A percentile compares a stretch with the other conserved stretches of the same genome.
phyloP scores from a whole-genome alignment of 2,113 vertebrate genomes.

The Etia nguti region DNA sequence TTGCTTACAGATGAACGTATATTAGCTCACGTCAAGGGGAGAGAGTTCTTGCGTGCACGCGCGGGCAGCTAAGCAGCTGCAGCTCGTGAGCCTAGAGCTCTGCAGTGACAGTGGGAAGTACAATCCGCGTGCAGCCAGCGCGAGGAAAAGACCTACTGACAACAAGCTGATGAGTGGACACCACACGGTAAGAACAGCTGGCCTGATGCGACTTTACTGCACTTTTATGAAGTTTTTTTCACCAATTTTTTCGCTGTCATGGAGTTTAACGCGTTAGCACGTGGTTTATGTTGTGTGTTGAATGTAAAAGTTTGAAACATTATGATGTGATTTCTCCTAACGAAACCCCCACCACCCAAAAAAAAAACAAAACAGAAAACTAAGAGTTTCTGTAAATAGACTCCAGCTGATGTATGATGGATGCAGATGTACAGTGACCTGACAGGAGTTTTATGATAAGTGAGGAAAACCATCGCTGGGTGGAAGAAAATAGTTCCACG shows the following conservation, averaged over 20 bases:
- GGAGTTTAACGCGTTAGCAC: no score
- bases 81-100: not conserved
- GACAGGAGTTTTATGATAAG: not conserved
- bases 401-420: not conserved
- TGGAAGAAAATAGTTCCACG: not conserved
- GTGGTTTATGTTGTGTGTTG: not conserved
- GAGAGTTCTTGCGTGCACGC: not conserved
- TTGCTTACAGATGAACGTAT: not conserved
- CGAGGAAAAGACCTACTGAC: not conserved
- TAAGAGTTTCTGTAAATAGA: not conserved
- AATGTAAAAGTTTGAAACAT: not conserved
- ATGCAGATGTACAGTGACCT: not conserved
- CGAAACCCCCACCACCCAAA: not conserved
- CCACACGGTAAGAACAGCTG: constrained; percentile 18
- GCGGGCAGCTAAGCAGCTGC: constrained; percentile 1
- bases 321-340: not conserved
- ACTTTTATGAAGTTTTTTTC: not conserved
- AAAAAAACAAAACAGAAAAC: not conserved
- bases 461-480: not conserved
- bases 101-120: constrained; percentile 22
- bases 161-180: not conserved
- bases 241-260: not conserved
- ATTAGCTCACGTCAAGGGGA: not conserved
- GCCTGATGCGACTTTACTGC: not conserved
- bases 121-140: constrained; percentile 40